Base-by-base conservation (phyloP, 2,797 vertebrate genomes). In the Aldrovandia affinis region DNA sequence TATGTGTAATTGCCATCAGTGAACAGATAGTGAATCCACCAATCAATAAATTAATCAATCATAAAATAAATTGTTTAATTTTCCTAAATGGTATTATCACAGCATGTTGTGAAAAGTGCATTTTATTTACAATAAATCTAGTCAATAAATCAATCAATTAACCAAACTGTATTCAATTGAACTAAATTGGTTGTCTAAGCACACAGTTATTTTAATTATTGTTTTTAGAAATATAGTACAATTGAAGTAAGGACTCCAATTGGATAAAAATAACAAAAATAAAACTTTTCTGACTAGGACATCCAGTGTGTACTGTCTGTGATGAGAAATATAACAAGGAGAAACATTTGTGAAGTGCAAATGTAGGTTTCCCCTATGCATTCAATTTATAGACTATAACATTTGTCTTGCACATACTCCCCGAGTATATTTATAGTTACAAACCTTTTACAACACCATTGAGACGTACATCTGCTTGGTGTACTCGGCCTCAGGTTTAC, bases 11-110 rank as follows among this genome's bases (percentile, higher is more conserved):
- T 33, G 0, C 4, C 30, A 33, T 70, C 65, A 70, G 65, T 36
- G 61, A 63, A 9, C 61, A 63, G n/a, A 30, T 28, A 28, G 28
- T 63, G 30, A 33, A 70, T 70, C 65, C 18, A 14, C 36, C 36
- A 70, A 14, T 70, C 33, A 70, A 70, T 70, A 70, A 70, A 36
- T 30, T 33, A 70, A 70, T 70, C 65, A 39, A 70, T 70, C 65
- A 70, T 70, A 28, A 70, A 3, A 30, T 20, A 70, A 39, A 20
- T 36, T 20, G 30, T 15, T 70, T 2, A 36, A 2, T 39, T 70
- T 39, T 33, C 0, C 30, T 39, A 63, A 28, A 63, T 30, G n/a
- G 61, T 25, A 63, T 63, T 63, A 39, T 3, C 5, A 39, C 14
- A 20, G 65, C 65, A 70, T 18, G 33, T 18, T 70, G 65, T 70